Percentiles rank a stretch among this genome's conserved stretches.
Evolutionary conservation across 2,797 vertebrate species (phyloP).

Genomic region (Myoxocephalus aenaeus): DNA sequence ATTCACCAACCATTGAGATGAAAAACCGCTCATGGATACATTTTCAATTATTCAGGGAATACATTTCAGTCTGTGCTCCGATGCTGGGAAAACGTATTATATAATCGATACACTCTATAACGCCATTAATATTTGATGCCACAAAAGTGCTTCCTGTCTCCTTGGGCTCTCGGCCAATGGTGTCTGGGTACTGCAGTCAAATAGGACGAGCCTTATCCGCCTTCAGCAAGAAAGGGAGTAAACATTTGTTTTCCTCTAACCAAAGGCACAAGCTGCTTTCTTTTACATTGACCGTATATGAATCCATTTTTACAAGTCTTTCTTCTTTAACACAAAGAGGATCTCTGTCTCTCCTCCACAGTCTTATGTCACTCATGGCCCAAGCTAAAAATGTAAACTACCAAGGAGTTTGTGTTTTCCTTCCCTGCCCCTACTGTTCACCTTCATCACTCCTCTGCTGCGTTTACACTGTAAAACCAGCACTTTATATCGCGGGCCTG

Average conservation of each 20-base stretch:
- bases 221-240: constrained; percentile 39
- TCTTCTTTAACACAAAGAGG: constrained; percentile 14
- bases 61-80: constrained; percentile 77
- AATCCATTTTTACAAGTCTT: constrained; percentile 9
- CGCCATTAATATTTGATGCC: constrained; percentile 82
- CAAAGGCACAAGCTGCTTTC: constrained; percentile 16
- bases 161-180: constrained; percentile 73
- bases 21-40: constrained; percentile 82
- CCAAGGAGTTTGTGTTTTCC: constrained; percentile 14
- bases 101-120: constrained; percentile 86
- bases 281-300: constrained; percentile 18
- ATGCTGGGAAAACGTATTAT: constrained; percentile 83
- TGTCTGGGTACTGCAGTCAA: constrained; percentile 69
- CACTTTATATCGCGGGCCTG: constrained; percentile 60
- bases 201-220: constrained; percentile 53
- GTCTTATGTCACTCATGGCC: background rate
- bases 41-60: constrained; percentile 85
- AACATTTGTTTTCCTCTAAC: constrained; percentile 63
- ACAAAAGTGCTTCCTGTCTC: constrained; percentile 83
- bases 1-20: constrained; percentile 75
- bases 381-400: constrained; percentile 26
- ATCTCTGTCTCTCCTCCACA: constrained; percentile 1
- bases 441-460: constrained; percentile 40
- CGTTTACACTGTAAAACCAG: constrained; percentile 57
- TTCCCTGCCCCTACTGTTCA: constrained; percentile 34